Conservation (phyloP, 2,888 invertebrate species). For the Leistus spinibarbis region DNA sequence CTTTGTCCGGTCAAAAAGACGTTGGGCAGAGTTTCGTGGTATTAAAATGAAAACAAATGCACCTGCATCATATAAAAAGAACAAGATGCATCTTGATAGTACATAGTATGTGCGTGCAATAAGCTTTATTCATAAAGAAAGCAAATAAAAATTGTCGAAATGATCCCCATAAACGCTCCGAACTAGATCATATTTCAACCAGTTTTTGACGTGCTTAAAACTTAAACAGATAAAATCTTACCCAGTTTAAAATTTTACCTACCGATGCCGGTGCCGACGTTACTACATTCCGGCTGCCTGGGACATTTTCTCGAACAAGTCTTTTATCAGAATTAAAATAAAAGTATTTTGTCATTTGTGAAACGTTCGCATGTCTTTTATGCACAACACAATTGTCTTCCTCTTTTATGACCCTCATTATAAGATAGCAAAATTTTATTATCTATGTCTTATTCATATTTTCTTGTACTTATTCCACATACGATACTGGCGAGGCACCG, state of each 20-base stretch:
- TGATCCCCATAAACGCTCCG: conserved; percentile 27
- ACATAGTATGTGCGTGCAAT: not conserved
- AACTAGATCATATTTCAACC: conserved; percentile 37
- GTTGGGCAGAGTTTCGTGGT: too few relatives aligned
- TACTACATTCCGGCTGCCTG: not conserved
- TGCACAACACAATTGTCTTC: too few relatives aligned
- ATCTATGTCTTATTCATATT: too few relatives aligned
- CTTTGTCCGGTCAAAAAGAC: too few relatives aligned
- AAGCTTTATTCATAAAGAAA: not conserved
- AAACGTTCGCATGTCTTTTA: conserved; percentile 10
- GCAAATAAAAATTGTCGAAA: not conserved
- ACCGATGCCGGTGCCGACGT: not conserved
- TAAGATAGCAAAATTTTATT: too few relatives aligned
- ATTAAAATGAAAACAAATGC: not conserved
- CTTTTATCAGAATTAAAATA: not conserved
- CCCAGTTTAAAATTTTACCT: conserved; percentile 25
- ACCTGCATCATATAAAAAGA: not conserved
- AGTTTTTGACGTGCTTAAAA: conserved; percentile 7
- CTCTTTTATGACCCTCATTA: too few relatives aligned
- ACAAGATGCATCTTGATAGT: too few relatives aligned
- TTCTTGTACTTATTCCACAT: not conserved
- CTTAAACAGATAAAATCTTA: conserved; percentile 28
- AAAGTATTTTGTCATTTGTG: not conserved
- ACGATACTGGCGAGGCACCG: too few relatives aligned
- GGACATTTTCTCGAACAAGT: not conserved